These are phyloP conservation scores for Cathartes aura DNA, from an alignment of 2,113 vertebrate species.

Conservation along the genomic window DNA sequence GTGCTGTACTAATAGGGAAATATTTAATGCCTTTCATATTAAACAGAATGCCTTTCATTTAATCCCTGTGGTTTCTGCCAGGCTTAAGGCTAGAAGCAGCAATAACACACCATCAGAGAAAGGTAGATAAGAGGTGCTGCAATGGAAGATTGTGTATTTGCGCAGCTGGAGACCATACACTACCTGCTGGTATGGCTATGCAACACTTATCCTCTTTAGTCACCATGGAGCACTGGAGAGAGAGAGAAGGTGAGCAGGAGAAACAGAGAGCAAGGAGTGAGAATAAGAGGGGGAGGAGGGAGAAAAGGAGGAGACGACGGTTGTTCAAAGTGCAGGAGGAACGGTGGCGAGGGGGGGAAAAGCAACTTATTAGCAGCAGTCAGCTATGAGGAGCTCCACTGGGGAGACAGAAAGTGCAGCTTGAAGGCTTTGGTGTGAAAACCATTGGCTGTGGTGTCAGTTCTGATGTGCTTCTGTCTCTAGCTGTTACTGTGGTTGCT, in stretches of 20 bases:
- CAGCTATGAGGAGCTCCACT: background rate
- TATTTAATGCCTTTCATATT: background rate
- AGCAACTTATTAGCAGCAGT: background rate
- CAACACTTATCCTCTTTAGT: background rate
- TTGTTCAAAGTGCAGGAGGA: background rate
- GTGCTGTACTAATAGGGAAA: background rate
- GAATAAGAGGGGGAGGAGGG: background rate
- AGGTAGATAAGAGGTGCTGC: background rate
- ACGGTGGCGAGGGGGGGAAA: accelerated
- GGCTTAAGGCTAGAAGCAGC: background rate
- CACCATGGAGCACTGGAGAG: background rate
- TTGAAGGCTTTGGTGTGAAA: background rate
- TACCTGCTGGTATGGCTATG: background rate
- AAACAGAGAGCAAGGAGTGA: background rate
- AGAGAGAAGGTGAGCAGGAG: background rate
- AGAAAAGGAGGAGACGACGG: background rate
- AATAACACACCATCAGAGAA: background rate
- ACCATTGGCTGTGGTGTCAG: background rate
- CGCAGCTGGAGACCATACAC: background rate
- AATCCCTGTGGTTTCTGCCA: background rate
- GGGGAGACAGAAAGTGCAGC: background rate
- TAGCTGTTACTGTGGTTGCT: background rate
- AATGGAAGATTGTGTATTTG: background rate
- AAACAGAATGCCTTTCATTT: background rate
- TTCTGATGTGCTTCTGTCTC: background rate